Conservation (phyloP, 2,797 vertebrate genomes). For the Coilia nasus region DNA sequence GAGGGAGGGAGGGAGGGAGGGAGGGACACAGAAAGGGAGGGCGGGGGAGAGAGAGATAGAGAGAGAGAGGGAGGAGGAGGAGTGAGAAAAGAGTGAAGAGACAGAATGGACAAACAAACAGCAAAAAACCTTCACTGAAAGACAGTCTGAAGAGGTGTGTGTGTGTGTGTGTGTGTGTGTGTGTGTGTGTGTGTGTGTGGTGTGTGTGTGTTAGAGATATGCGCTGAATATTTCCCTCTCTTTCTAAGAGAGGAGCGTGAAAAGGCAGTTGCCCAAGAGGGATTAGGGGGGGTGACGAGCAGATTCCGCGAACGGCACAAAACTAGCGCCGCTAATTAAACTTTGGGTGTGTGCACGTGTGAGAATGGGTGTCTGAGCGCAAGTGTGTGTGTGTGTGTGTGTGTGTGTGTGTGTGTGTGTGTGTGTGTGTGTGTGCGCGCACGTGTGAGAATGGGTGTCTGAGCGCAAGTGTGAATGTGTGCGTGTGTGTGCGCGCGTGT, state of each 20-base stretch:
- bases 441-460: not conserved
- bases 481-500: not conserved
- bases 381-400: conserved; percentile 10
- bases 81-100: not conserved
- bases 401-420: not conserved
- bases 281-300: conserved; percentile 22
- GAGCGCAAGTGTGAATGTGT: not conserved
- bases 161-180: not conserved
- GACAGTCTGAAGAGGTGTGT: not conserved
- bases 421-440: not conserved
- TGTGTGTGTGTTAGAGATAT: not conserved
- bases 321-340: conserved; percentile 19
- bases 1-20: not conserved
- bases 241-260: not conserved
- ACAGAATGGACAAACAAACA: conserved; percentile 25
- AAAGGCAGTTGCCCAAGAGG: conserved; percentile 24
- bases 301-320: conserved; percentile 12
- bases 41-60: not conserved
- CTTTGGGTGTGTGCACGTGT: conserved; percentile 2
- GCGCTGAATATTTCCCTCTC: not conserved
- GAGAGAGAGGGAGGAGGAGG: not conserved
- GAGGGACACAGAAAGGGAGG: not conserved
- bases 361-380: not conserved
- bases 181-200: not conserved
- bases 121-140: conserved; percentile 5